These are phyloP conservation scores for Samia ricini DNA, from an alignment of 1,140 invertebrate species.

Conservation along the genomic window DNA sequence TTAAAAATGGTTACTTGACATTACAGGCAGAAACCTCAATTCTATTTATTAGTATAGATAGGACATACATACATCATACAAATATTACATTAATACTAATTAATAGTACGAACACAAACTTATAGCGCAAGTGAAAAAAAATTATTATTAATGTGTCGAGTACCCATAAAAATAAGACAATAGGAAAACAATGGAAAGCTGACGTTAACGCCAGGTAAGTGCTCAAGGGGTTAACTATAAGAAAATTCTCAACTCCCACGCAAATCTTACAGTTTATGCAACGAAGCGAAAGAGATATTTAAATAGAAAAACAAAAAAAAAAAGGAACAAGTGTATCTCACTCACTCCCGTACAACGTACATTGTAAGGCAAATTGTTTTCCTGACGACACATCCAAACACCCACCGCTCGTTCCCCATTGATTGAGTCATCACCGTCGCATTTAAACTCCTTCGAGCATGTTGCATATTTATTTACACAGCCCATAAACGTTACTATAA, in stretches of 20 bases:
- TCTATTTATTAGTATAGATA: too few species aligned
- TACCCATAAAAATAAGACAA: too few species aligned
- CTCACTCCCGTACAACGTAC: conserved; percentile 21
- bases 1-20: too few species aligned
- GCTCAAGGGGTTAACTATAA: neutral
- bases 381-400: conserved; percentile 49
- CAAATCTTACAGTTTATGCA: neutral
- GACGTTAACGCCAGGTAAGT: too few species aligned
- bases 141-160: too few species aligned
- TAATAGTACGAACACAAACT: too few species aligned
- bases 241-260: neutral
- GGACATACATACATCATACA: too few species aligned
- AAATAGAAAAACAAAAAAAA: conserved; percentile 9
- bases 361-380: conserved; percentile 69
- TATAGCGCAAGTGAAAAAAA: too few species aligned
- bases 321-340: conserved; percentile 12
- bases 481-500: neutral
- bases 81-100: too few species aligned
- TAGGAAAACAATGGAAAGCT: too few species aligned
- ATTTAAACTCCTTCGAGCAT: conserved; percentile 54
- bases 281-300: neutral
- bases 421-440: conserved; percentile 65
- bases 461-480: conserved; percentile 13
- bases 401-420: conserved; percentile 42
- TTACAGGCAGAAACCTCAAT: too few species aligned